A percentile compares a stretch with the other conserved stretches of the same genome.
Evolutionary conservation across 2,888 invertebrate species (phyloP).

Genomic region (Eumacrocentrus americanus): DNA sequence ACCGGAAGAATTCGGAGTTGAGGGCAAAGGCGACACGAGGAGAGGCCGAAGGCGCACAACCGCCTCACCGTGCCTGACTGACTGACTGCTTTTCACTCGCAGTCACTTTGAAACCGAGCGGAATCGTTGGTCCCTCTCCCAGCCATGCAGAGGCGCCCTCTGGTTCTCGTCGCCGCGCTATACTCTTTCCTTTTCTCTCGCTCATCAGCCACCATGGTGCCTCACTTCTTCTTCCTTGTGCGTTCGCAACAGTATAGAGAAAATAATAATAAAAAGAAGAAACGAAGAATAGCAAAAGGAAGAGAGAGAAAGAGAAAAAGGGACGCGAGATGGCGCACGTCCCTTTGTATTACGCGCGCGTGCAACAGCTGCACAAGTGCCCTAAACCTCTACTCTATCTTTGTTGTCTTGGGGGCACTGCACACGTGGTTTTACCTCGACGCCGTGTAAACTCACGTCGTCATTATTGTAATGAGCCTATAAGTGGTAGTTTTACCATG

Average conservation of each 20-base stretch:
- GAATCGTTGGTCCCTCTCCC: constrained; percentile 37
- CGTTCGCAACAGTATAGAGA: background rate
- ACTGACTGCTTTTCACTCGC: constrained; percentile 56
- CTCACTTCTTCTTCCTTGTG: background rate
- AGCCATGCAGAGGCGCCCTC: constrained; percentile 28
- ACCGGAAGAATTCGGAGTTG: too few species aligned
- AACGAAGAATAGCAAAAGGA: background rate
- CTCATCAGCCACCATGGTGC: background rate
- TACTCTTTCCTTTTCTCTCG: constrained; percentile 23
- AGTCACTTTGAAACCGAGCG: constrained; percentile 47
- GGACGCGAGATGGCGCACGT: background rate
- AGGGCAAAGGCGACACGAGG: constrained; percentile 21
- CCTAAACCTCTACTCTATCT: constrained; percentile 5
- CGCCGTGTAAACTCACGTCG: constrained; percentile 13
- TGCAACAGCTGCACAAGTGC: constrained; percentile 22
- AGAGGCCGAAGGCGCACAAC: constrained; percentile 39
- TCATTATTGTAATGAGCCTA: constrained; percentile 19
- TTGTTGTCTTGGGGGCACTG: constrained; percentile 12
- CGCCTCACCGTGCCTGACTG: constrained; percentile 49
- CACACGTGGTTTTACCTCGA: constrained; percentile 8
- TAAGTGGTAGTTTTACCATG: constrained; percentile 20
- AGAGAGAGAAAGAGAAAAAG: background rate
- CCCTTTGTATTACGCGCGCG: constrained; percentile 5
- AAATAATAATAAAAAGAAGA: background rate
- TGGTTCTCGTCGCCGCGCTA: constrained; percentile 26